Base-by-base conservation (phyloP, 2,113 vertebrate genomes). In the Chrysemys picta region DNA sequence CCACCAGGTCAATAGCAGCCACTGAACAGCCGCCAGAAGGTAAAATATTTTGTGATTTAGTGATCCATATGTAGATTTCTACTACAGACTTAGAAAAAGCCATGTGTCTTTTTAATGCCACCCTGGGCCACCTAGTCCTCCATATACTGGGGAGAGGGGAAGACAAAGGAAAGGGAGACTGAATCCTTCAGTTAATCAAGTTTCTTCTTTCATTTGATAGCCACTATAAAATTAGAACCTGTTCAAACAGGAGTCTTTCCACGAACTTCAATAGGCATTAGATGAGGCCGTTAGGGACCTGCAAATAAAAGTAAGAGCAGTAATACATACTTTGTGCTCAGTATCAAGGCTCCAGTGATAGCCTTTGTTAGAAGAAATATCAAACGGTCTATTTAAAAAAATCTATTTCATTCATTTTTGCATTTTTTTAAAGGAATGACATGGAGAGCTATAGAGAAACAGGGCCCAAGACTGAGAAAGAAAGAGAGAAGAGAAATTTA, bases 331-430 rank as follows among this genome's bases (percentile, higher is more conserved):
- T 11, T 54, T 72, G 17, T 1, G 1, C 42, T 76, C 75, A 84
- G 42, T 79, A 69, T 24, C 84, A 25, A 87, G 35, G 8, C 3
- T 80, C 25, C 21, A 35, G 22, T 5, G 85, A 38, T 89, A 35
- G 13, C 49, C 42, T 57, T 57, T 47, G 2, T 16, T 54, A 47
- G 57, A 93, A 91, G 93, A 92, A 38, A 84, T 1, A 42, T 82
- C 84, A 21, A 29, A 5, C 2, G 0, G 0, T 1, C 69, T 82
- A 56, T 80, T 1, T 1, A 8, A 95, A 89, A 85, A 82, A 3
- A 50, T 75, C 75, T 89, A 69, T 54, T 47, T 5, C 59, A 6
- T 80, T 93, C 2, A 53, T 21, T 87, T 94, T 42, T 8, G n/a
- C 16, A 22, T n/a, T n/a, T 69, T n/a, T 69, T 69, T 69, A n/a